Evolutionary conservation across 2,797 vertebrate species (phyloP).

Genomic region (Furcifer pardalis): DNA sequence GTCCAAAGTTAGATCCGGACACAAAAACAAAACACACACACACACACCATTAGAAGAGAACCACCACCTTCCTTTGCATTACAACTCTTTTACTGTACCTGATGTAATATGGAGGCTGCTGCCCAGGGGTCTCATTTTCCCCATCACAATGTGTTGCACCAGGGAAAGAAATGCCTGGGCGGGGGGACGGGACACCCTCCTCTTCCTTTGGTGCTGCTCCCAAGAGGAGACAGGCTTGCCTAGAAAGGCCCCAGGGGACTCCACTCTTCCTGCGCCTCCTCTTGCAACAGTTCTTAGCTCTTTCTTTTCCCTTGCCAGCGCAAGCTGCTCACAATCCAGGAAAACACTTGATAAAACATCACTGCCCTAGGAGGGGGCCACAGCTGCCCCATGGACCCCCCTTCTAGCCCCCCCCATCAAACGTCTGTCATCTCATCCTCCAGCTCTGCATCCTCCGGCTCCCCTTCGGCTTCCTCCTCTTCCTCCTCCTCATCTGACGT

Average conservation of each 20-base stretch:
- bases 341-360: accelerated
- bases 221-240: not conserved
- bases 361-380: not conserved
- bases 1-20: no score
- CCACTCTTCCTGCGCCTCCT: not conserved
- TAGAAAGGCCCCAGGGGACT: not conserved
- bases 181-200: no score
- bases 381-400: not conserved
- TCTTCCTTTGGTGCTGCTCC: no score
- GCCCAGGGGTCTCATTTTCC: not conserved
- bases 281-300: not conserved
- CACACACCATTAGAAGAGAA: not conserved
- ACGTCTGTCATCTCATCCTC: constrained; percentile 99
- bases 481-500: constrained; percentile 88
- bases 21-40: not conserved
- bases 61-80: not conserved
- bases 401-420: constrained; percentile 75
- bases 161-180: not conserved
- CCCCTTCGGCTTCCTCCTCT: constrained; percentile 87
- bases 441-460: constrained; percentile 84
- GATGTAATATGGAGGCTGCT: no score
- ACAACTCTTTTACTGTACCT: not conserved
- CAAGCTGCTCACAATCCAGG: not conserved
- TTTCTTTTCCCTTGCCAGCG: not conserved
- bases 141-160: not conserved